A percentile compares a stretch with the other conserved stretches of the same genome.
phyloP scores from a whole-genome alignment of 2,888 invertebrate genomes.

The Agonopterix arenella region DNA sequence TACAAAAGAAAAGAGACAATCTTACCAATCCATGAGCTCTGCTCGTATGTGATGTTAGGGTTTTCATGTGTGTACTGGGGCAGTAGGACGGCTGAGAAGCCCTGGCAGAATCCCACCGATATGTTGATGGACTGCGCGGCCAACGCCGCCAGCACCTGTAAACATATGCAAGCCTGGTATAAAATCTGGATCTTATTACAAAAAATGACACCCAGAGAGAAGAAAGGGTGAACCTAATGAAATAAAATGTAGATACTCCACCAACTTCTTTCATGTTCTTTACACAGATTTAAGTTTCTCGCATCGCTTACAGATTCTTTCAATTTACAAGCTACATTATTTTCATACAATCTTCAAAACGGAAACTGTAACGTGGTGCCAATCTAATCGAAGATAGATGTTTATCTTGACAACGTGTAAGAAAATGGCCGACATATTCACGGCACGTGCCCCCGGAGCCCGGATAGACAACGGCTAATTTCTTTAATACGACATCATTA shows the following conservation, averaged over 20 bases:
- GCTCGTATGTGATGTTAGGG: conserved; percentile 75
- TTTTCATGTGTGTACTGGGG: conserved; percentile 79
- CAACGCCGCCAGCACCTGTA: conserved; percentile 81
- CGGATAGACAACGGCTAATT: background rate
- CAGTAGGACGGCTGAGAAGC: conserved; percentile 84
- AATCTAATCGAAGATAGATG: background rate
- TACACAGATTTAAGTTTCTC: too few species aligned
- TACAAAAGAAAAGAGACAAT: background rate
- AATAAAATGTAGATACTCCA: too few species aligned
- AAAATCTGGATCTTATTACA: too few species aligned
- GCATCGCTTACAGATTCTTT: too few species aligned
- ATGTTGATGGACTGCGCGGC: conserved; percentile 86
- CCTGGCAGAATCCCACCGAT: conserved; percentile 85
- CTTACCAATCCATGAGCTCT: conserved; percentile 85
- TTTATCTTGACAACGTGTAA: too few species aligned
- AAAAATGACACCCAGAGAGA: too few species aligned
- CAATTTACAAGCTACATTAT: too few species aligned
- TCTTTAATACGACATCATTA: background rate
- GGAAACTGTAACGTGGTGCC: background rate
- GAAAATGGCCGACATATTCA: background rate
- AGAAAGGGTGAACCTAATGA: too few species aligned
- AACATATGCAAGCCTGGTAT: conserved; percentile 8
- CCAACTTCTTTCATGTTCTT: too few species aligned
- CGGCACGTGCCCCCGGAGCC: background rate
- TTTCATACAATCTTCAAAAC: too few species aligned